Percentiles rank a stretch among this genome's conserved stretches.
Evolutionary conservation across 37 sponge, comb jelly and placozoan species (phyloP).

Genomic region (Spongilla lacustris): DNA sequence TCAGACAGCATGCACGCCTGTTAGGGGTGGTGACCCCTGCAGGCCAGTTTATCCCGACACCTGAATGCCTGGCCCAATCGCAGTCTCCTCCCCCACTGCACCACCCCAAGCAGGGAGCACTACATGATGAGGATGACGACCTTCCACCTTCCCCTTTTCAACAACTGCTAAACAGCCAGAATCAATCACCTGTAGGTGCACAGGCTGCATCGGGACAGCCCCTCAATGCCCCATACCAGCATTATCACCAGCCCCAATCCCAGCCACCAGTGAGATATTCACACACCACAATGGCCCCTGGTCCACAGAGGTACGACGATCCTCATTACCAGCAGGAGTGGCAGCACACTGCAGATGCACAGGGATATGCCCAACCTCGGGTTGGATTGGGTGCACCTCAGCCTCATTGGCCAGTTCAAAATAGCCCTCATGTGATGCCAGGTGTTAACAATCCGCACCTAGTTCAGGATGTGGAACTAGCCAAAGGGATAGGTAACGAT

Average conservation of each 20-base stretch:
- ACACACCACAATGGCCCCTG: background rate
- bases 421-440: background rate
- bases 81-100: background rate
- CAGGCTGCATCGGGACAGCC: background rate
- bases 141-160: background rate
- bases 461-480: background rate
- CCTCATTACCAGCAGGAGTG: background rate
- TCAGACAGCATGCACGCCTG: background rate
- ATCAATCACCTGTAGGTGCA: background rate
- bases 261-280: background rate
- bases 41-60: background rate
- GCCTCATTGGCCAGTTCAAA: background rate
- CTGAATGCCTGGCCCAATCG: background rate
- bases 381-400: background rate
- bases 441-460: background rate
- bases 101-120: background rate
- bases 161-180: background rate
- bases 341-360: background rate
- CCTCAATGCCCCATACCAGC: background rate
- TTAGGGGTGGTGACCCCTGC: too few relatives aligned
- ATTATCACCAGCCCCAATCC: background rate
- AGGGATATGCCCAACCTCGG: background rate
- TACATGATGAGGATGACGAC: background rate
- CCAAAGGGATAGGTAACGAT: background rate
- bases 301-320: background rate